Evolutionary conservation across 1,140 invertebrate genomes (phyloP).

Genomic region (Drosophila nebulosa): DNA sequence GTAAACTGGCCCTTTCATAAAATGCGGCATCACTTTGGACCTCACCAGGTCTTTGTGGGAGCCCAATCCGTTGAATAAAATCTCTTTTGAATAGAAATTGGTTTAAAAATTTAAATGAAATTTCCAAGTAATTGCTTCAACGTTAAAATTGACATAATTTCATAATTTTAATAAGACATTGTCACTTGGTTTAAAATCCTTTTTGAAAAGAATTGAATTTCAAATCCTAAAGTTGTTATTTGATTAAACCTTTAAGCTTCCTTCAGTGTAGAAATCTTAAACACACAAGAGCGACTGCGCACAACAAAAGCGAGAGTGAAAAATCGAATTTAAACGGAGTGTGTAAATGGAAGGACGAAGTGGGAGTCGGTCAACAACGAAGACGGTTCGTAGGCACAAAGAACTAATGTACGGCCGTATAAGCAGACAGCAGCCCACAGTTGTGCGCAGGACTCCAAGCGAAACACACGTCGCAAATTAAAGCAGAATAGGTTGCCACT

Average conservation of each 20-base stretch:
- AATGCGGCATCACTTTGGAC: too few species aligned
- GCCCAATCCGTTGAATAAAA: too few species aligned
- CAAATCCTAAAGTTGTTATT: neutral
- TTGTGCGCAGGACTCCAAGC: conserved; percentile 62
- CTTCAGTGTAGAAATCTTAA: neutral
- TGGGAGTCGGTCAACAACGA: neutral
- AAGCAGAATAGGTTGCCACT: neutral
- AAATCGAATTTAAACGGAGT: conserved; percentile 9
- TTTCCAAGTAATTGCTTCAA: too few species aligned
- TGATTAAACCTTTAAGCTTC: neutral
- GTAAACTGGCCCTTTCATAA: too few species aligned
- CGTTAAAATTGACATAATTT: too few species aligned
- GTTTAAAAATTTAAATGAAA: too few species aligned
- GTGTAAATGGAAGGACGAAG: neutral
- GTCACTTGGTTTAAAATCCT: too few species aligned
- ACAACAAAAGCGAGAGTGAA: conserved; percentile 57
- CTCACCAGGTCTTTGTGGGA: too few species aligned
- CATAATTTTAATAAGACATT: too few species aligned
- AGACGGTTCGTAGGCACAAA: conserved; percentile 1
- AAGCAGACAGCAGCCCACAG: conserved; percentile 41
- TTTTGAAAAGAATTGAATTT: too few species aligned
- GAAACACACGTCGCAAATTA: conserved; percentile 48
- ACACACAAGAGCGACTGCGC: conserved; percentile 40
- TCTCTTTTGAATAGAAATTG: too few species aligned
- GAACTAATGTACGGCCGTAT: neutral